Evolutionary conservation across 2,113 vertebrate genomes (phyloP).

Genomic region (Struthidea cinerea): DNA sequence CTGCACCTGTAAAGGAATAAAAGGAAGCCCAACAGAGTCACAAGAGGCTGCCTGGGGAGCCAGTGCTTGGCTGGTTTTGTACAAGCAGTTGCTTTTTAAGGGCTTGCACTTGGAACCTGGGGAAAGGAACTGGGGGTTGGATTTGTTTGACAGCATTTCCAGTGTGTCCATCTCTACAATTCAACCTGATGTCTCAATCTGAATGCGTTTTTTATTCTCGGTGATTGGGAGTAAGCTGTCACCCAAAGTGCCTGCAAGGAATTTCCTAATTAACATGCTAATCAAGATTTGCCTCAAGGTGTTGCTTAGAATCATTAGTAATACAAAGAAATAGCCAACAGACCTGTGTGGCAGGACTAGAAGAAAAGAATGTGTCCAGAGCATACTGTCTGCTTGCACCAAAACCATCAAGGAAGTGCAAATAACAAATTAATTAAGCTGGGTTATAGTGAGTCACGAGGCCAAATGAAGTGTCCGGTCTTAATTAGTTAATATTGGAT

Average conservation of each 20-base stretch:
- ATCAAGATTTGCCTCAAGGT: slow-evolving; percentile 36
- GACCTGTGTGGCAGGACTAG: neutral
- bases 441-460: neutral
- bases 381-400: neutral
- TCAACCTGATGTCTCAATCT: slow-evolving; percentile 29
- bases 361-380: neutral
- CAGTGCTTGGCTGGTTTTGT: neutral
- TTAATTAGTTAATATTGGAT: neutral
- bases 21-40: neutral
- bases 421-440: neutral
- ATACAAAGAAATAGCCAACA: neutral
- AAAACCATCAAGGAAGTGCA: neutral
- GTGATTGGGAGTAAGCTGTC: neutral
- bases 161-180: neutral
- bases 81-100: neutral
- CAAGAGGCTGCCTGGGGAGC: neutral
- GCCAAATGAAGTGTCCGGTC: neutral
- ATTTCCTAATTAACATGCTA: slow-evolving; percentile 35
- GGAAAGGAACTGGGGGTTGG: neutral
- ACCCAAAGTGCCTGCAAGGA: neutral
- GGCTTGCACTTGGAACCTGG: neutral
- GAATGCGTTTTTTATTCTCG: neutral
- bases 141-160: neutral
- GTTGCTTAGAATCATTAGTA: slow-evolving; percentile 33
- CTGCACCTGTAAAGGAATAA: neutral